phyloP scores from a whole-genome alignment of 2,888 invertebrate genomes.

The Platycnemis pennipes region DNA sequence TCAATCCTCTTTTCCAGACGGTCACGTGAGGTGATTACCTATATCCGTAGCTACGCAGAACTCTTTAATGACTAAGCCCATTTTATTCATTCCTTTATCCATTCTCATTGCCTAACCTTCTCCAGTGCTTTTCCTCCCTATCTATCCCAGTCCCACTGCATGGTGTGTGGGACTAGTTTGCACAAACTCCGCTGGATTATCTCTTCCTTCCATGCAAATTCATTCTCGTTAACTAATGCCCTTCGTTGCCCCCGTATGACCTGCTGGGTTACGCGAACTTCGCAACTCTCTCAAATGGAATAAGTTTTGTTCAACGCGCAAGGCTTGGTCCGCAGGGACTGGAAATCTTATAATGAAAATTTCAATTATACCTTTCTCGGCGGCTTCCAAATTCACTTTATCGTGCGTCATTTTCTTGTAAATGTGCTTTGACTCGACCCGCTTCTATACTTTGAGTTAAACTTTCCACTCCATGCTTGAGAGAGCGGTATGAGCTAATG shows the following conservation, averaged over 20 bases:
- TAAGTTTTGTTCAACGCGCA: neutral
- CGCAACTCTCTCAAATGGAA: neutral
- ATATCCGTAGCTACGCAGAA: neutral
- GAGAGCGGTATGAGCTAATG: neutral
- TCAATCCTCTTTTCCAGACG: neutral
- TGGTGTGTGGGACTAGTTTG: neutral
- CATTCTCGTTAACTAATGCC: neutral
- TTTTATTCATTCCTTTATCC: neutral
- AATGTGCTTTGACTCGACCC: neutral
- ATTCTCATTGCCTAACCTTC: neutral
- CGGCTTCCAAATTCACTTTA: neutral
- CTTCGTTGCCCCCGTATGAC: neutral
- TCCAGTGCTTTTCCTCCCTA: neutral
- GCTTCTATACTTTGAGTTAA: neutral
- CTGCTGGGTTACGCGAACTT: neutral
- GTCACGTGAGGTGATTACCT: neutral
- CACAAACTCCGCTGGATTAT: neutral
- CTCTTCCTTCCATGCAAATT: conserved; percentile 27
- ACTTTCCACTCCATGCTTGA: neutral
- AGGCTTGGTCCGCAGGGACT: neutral
- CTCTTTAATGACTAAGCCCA: neutral
- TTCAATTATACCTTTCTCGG: neutral
- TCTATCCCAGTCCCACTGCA: neutral
- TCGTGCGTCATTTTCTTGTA: neutral
- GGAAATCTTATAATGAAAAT: neutral